Base-by-base conservation (phyloP, 1,140 invertebrate species). In the Phthorimaea operculella region DNA sequence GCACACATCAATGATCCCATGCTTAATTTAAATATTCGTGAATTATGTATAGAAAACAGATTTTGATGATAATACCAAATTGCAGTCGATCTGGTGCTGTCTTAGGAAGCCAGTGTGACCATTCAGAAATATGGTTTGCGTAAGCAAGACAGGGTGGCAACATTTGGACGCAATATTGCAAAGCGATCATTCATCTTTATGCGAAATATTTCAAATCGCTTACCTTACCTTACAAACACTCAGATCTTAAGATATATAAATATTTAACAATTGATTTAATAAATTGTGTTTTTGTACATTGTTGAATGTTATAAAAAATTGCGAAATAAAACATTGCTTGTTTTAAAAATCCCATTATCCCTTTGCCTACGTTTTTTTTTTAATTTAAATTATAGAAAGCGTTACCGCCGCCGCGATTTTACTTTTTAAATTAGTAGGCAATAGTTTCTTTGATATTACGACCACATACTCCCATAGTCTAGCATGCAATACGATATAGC, bases 381-480 rank as follows among this genome's bases (percentile, higher is more conserved):
- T 8, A 17, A 15, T 15, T 47, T 47, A 47, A 47, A 3, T 14
- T 39, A 12, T 39, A 47, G 15, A 3, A 47, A 47, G 44, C 44
- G 44, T 47, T 47, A 47, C 15, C 8, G 11, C 44, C 44, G 44
- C 44, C 44, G 11, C 44, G 8, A 15, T 47, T 47, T 47, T 47
- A 9, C 8, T 47, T 47, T 47, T 17, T 16, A 47, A 47, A 76
- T 75, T 73, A 83, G 70, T 79, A 72, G 70, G 72, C 76, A 28
- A 65, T 64, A 68, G 70, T 68, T 74, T 68, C 72, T 70, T 77
- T 79, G 78, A 83, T 74, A 80, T 84, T 84, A 85, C 83, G 82
- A 83, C 82, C 82, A 83, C 82, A 85, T 82, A 83, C 79, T 85
- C 82, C 82, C 82, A 76, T 77, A 66, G 64, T 70, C 66, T 76